Evolutionary conservation across 2,888 invertebrate genomes (phyloP), one percentile per base, ranked within the genome.

Genomic region (Steinernema carpocapsae): DNA sequence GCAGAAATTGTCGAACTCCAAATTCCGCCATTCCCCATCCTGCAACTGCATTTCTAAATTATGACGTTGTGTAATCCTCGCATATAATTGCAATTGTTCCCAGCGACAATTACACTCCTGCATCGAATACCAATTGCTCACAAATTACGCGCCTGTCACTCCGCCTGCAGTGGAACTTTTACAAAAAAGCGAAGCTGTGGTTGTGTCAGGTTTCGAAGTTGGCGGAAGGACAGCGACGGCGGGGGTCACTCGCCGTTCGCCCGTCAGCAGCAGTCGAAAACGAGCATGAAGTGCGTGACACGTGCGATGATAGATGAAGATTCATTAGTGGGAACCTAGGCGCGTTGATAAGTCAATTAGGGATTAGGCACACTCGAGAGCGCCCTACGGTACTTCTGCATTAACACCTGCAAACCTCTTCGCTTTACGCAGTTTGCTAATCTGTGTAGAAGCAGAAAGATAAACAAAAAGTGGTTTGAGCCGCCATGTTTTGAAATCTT

Each of bases 261-360:
- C 17, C 17, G 32, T 48, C 29, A 32, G 32, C 64, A 64, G 32
- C 64, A 64, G 64, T 32, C 32, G 29, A 26, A 14, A 64, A 64
- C 64, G 64, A 64, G 64, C 64, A 64, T 64, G 64, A 64, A 64
- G 64, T 32, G 37, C 37, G 64, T 64, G 64, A 64, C 64, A 64
- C 32, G 64, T 32, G 64, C 64, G 64, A 64, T 64, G 64, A 64
- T 64, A 32, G 64, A 64, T 64, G 64, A 37, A 32, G 32, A 32
- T 64, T 32, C 64, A 64, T 64, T 37, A 64, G 64, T 64, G 64
- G 64, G 64, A 64, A 64, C 26, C 12, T 29, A 64, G 26, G 32
- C 17, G 37, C 6, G 37, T 17, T 64, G 64, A 64, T 64, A 64
- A 64, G 64, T 64, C 64, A 64, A 64, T 64, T 37, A 64, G 64